Evolutionary conservation across 2,797 vertebrate genomes (phyloP).

Genomic region (Falco naumanni): DNA sequence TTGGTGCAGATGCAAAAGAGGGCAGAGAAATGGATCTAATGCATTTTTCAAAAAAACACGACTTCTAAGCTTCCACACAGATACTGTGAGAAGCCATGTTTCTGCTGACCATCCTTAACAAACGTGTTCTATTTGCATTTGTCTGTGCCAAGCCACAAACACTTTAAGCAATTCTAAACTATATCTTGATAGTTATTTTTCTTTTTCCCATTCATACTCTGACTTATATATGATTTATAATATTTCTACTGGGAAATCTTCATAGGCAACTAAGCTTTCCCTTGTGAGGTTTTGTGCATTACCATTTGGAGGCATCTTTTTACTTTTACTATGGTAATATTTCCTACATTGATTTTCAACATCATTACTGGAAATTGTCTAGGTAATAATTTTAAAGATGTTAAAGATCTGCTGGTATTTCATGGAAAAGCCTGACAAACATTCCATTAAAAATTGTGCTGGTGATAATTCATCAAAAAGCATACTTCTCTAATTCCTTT

Average conservation of each 20-base stretch:
- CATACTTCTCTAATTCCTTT: not conserved
- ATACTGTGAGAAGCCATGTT: not conserved
- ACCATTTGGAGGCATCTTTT: conserved; percentile 39
- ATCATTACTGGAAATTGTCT: conserved; percentile 50
- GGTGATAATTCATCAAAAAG: conserved; percentile 53
- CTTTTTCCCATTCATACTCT: conserved; percentile 38
- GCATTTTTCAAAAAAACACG: not conserved
- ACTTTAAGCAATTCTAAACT: conserved; percentile 24
- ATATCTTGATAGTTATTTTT: conserved; percentile 32
- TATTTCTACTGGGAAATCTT: conserved; percentile 47
- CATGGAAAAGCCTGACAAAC: conserved; percentile 50
- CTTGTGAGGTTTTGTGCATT: conserved; percentile 25
- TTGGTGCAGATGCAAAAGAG: not conserved
- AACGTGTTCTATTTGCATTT: conserved; percentile 13
- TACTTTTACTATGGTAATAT: conserved; percentile 36
- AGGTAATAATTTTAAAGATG: conserved; percentile 47
- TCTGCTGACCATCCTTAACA: conserved; percentile 13
- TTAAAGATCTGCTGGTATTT: conserved; percentile 41
- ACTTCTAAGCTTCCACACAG: not conserved
- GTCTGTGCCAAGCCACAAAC: conserved; percentile 22
- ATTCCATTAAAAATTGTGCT: conserved; percentile 22
- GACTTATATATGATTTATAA: conserved; percentile 56
- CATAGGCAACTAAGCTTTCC: conserved; percentile 25
- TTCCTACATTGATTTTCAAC: conserved; percentile 60
- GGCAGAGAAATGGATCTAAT: not conserved